Base-by-base conservation (phyloP, 2,113 vertebrate species). In the human region DNA sequence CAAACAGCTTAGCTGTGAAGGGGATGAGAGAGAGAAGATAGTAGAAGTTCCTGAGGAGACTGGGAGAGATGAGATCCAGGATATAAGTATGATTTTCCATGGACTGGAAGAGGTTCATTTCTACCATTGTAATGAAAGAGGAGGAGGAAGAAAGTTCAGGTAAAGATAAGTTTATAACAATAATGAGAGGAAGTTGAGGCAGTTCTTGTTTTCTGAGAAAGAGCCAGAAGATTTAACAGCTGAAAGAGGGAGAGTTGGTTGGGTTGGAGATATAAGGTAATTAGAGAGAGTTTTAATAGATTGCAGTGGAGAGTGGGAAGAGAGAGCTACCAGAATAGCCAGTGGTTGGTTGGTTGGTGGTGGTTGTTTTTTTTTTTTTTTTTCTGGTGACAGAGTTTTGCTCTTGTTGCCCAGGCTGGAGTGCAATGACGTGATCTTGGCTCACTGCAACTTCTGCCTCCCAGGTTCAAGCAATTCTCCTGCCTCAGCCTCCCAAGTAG, bases 161-260 rank as follows among this genome's bases (percentile, higher is more conserved):
- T 73, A 8, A 25, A 73, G n/a, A 35, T 88, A 30, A 80, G 12
- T 93, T 91, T 89, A 70, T 89, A 88, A 52, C 52, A 52, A 79
- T 84, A 59, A 48, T 40, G 25, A 20, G 81, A 75, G 55, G 38
- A 66, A 9, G 10, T 45, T 64, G 84, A 96, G 35, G 23, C 35
- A 83, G 14, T 73, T 81, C 11, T 85, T 86, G 11, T 93, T 78
- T 87, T 95, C 68, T 90, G 93, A 86, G 43, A 90, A 92, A 92
- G 38, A 89, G 22, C 12, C 4, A 61, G 27, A 61, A 73, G 50
- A 87, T 38, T 83, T 30, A 95, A 30, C 3, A 92, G 43, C n/a
- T 85, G 40, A 79, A 16, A 73, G 45, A 57, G 10, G 16, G 57
- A 17, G 22, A 59, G 32, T 84, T 96, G 55, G 43, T 68, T 91